A percentile compares a stretch with the other conserved stretches of the same genome.
These are phyloP conservation scores for Augochlora pura DNA, from an alignment of 1,140 invertebrate genomes.

Conservation along the genomic window DNA sequence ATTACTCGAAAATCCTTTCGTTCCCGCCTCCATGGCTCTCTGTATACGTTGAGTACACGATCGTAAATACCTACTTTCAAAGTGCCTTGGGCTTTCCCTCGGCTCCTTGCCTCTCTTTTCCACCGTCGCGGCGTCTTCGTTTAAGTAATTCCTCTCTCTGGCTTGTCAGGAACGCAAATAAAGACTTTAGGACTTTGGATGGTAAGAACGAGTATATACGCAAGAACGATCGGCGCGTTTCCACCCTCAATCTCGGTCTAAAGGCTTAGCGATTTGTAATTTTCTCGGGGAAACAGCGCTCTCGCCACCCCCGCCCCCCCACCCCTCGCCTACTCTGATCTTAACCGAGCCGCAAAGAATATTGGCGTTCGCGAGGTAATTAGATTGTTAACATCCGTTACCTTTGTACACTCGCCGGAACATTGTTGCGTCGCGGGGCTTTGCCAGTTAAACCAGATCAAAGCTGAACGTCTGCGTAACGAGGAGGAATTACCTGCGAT, in stretches of 20 bases:
- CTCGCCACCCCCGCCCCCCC: no score
- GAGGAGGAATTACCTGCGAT: no score
- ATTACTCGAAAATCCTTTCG: constrained; percentile 65
- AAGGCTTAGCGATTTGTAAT: constrained; percentile 32
- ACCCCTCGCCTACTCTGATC: no score
- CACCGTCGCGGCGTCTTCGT: constrained; percentile 22
- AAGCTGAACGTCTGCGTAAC: no score
- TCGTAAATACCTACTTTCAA: constrained; percentile 64
- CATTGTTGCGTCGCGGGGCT: no score
- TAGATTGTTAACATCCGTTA: not conserved
- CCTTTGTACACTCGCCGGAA: no score
- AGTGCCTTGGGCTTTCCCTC: constrained; percentile 39
- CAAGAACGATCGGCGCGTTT: constrained; percentile 54
- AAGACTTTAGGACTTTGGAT: constrained; percentile 53
- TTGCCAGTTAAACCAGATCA: no score
- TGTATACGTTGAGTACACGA: constrained; percentile 54
- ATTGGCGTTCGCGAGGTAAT: no score
- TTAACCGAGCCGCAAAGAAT: not conserved
- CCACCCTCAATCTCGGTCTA: constrained; percentile 36
- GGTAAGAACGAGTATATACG: constrained; percentile 39
- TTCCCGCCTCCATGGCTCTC: constrained; percentile 48
- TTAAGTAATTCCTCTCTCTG: constrained; percentile 22
- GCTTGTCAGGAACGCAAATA: constrained; percentile 59
- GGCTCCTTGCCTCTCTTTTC: not conserved
- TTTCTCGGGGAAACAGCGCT: constrained; percentile 21